Base-by-base conservation (phyloP, 2,113 vertebrate species). In the Odontophorus gujanensis region DNA sequence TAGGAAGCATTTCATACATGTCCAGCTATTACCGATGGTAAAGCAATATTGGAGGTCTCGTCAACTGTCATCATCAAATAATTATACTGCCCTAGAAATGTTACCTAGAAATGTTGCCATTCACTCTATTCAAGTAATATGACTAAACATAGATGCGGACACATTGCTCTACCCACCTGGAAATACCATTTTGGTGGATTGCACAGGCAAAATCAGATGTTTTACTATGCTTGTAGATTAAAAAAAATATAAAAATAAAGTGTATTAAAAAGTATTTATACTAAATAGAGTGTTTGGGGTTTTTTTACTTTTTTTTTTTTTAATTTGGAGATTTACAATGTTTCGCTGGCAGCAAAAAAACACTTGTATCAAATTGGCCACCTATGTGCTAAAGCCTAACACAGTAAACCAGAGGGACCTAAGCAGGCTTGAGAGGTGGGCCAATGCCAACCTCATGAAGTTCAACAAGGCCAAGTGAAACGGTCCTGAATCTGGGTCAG, bases 221-320 rank as follows among this genome's bases (percentile, higher is more conserved):
- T 92, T 48, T 38, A 7, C 13, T 66, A 17, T 13, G 69, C 21
- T 45, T 93, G 85, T 87, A 80, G 13, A 61, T n/a, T 75, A 86
- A 72, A 66, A 95, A 90, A 72, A 66, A n/a, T 94, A 88, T 83
- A 84, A 21, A 58, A 24, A 50, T 24, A 50, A 13, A 2, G 11
- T 63, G 81, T 53, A 65, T 63, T 59, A 75, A 50, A 51, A 81
- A 81, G 81, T 82, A 79, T 95, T 89, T 90, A 72, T 74, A 85
- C 71, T 67, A 26, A 48, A 48, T 48, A 10, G 36, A 83, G 43
- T 21, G 13, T 78, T 40, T 40, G 11, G 40, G 40, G 12, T 13
- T 68, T 95, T 67, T 36, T 6, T 24, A 62, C 40, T 6, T 24
- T 67, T 63, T 95, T 67, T 34, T 6, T 20, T 67, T 36, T 7